Base-by-base conservation (phyloP, 2,888 invertebrate genomes). In the Trileptium ribeirensis region DNA sequence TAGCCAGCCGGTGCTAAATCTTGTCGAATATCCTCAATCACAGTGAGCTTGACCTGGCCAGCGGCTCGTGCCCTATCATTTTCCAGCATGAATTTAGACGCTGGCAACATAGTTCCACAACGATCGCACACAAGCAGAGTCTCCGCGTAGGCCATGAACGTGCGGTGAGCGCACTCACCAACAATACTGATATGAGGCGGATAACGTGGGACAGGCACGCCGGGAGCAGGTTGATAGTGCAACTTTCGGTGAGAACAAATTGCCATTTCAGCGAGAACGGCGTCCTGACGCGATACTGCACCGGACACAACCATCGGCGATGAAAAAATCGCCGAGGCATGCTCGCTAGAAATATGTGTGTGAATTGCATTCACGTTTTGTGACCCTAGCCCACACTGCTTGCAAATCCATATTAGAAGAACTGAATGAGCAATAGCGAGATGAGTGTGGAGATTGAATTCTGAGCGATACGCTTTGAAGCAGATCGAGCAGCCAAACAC, bases 81-180 rank as follows among this genome's bases (percentile, higher is more conserved):
- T 81, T 81, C 80, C 36, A 81, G 64, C 31, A 81, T n/a, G 15
- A 81, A 70, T 37, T 70, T 81, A 37, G 70, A 39, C 39, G 81
- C 70, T 29, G 81, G 33, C n/a, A 81, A 39, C 29, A 74, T 70
- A 39, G 81, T 38, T 31, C 81, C 74, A 38, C 81, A 81, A 8
- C 19, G 1, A 1, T 67, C 67, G 51, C 81, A 81, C 29, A 39
- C 38, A 19, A 81, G 15, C 24, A 81, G 15, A 1, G 81, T 74
- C 38, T 81, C 81, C 8, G 37, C 51, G 74, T 81, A 81, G 34
- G 80, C 36, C 31, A 81, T n/a, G 36, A 81, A 81, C n/a, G 81
- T 67, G 40, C 81, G 81, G 36, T 81, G 81, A 3, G 75, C 3
- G 31, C 81, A 81, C n/a, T 81, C 81, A 19, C 38, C 67, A n/a